A percentile compares a stretch with the other conserved stretches of the same genome.
These are phyloP conservation scores for Delichon dasypus DNA, from an alignment of 2,797 vertebrate species.

Conservation along the genomic window DNA sequence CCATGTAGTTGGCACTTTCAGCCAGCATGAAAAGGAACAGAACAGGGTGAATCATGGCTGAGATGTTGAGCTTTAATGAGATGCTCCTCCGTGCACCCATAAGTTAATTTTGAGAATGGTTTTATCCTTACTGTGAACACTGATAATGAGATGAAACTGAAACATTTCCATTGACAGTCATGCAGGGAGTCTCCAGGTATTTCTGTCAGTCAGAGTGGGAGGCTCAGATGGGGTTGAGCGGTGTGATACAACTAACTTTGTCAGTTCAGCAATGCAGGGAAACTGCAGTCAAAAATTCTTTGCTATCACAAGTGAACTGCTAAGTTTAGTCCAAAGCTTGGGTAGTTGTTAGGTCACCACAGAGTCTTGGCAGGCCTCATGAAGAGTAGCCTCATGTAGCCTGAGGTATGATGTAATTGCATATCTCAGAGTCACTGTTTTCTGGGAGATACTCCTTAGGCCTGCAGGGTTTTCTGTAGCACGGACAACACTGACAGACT, in stretches of 20 bases:
- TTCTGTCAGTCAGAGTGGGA: slow-evolving; percentile 46
- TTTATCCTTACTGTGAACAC: slow-evolving; percentile 17
- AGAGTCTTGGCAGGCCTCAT: neutral
- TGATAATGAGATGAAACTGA: slow-evolving; percentile 45
- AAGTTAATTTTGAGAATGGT: slow-evolving; percentile 49
- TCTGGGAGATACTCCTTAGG: neutral
- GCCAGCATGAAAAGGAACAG: neutral
- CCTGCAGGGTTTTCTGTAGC: neutral
- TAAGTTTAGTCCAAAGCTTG: neutral
- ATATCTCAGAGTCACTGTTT: neutral
- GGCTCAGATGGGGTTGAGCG: slow-evolving; percentile 30
- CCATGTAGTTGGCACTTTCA: neutral
- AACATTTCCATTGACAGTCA: slow-evolving; percentile 9
- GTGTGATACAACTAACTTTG: neutral
- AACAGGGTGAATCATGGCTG: slow-evolving; percentile 9
- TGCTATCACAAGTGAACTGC: neutral
- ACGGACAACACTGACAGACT: neutral
- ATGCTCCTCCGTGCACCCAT: neutral
- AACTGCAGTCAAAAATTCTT: neutral
- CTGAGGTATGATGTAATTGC: neutral
- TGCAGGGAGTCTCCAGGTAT: slow-evolving; percentile 46
- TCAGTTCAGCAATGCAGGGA: neutral
- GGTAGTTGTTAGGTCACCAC: neutral
- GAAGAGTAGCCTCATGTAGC: neutral
- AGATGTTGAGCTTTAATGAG: slow-evolving; percentile 38